Percentiles rank a stretch among this genome's conserved stretches.
phyloP scores from a whole-genome alignment of 2,797 vertebrate genomes.

The Pampus argenteus region DNA sequence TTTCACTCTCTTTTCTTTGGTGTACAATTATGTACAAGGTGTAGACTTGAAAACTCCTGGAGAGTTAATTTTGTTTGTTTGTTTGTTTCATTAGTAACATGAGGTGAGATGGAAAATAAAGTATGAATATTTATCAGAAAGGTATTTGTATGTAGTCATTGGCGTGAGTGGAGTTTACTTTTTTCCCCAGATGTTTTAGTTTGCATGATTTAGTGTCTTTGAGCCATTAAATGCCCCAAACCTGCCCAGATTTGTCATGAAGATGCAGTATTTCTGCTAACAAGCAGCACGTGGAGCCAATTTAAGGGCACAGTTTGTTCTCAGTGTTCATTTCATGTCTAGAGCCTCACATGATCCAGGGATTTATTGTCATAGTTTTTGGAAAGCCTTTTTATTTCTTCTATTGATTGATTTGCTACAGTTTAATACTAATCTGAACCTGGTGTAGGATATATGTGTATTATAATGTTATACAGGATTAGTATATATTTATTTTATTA shows the following conservation, averaged over 20 bases:
- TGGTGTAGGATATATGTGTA: not conserved
- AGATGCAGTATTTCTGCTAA: not conserved
- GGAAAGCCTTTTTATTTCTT: not conserved
- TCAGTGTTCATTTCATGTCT: not conserved
- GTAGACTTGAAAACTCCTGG: slow-evolving; percentile 8
- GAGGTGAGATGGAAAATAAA: not conserved
- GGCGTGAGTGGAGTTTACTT: not conserved
- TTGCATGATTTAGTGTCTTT: slow-evolving; percentile 25
- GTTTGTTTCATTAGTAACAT: not conserved
- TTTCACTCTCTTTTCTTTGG: slow-evolving; percentile 1
- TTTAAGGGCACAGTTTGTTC: slow-evolving; percentile 9
- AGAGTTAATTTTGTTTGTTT: slow-evolving; percentile 9
- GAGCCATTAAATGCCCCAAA: slow-evolving; percentile 6
- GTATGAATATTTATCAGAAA: slow-evolving; percentile 40
- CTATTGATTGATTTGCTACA: not conserved
- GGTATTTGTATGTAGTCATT: not conserved
- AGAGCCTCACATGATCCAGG: not conserved
- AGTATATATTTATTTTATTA: not conserved
- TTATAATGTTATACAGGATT: not conserved
- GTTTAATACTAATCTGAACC: not conserved
- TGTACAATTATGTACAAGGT: not conserved
- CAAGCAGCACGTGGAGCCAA: not conserved
- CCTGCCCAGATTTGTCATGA: slow-evolving; percentile 14
- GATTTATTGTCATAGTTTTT: not conserved
- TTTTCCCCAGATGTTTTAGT: not conserved